These are phyloP conservation scores for Cotesia congregata DNA, from an alignment of 2,888 invertebrate genomes.

Conservation along the genomic window DNA sequence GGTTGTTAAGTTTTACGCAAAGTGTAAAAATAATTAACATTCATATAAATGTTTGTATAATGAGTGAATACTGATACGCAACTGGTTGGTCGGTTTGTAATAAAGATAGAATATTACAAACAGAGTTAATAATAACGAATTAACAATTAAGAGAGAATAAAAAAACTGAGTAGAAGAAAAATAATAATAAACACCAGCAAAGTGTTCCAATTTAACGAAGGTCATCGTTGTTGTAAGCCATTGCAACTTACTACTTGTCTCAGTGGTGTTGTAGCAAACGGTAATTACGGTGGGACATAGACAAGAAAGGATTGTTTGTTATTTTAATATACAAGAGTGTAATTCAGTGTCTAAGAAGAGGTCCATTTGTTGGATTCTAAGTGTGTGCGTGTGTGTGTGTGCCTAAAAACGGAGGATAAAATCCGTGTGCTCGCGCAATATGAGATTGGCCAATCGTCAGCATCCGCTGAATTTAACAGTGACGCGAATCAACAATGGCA, in stretches of 20 bases:
- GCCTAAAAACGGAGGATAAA: slow-evolving; percentile 41
- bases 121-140: slow-evolving; percentile 7
- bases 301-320: neutral
- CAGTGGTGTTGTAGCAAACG: slow-evolving; percentile 30
- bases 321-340: neutral
- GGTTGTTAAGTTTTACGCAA: slow-evolving; percentile 38
- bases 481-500: slow-evolving; percentile 65
- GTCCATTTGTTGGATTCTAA: slow-evolving; percentile 20
- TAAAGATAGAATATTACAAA: slow-evolving; percentile 15
- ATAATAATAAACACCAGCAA: slow-evolving; percentile 41
- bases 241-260: slow-evolving; percentile 27
- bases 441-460: slow-evolving; percentile 66
- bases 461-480: slow-evolving; percentile 66
- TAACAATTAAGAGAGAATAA: slow-evolving; percentile 13
- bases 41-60: slow-evolving; percentile 9
- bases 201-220: slow-evolving; percentile 48
- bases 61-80: neutral
- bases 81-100: neutral
- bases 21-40: slow-evolving; percentile 43
- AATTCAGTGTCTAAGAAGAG: slow-evolving; percentile 33
- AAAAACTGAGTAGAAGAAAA: slow-evolving; percentile 29
- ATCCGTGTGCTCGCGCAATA: slow-evolving; percentile 52
- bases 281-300: slow-evolving; percentile 27
- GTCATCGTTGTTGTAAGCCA: slow-evolving; percentile 18
- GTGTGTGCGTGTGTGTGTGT: slow-evolving; percentile 22